Evolutionary conservation across 2,888 invertebrate genomes (phyloP).

Genomic region (Campoplex nolae): DNA sequence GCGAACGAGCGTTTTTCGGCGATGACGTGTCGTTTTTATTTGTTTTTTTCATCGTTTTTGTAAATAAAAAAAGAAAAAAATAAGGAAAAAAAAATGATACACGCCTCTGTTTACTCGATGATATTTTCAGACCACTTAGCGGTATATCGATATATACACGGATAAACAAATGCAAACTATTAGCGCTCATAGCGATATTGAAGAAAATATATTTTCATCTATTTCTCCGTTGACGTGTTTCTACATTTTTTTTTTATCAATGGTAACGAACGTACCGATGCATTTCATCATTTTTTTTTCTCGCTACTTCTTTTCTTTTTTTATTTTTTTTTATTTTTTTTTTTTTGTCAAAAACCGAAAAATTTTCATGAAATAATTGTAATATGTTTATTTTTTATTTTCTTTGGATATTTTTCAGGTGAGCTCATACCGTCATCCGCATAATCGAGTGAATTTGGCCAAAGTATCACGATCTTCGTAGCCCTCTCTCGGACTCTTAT

Average conservation of each 20-base stretch:
- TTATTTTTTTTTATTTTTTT: too few relatives aligned
- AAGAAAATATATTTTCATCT: constrained; percentile 11
- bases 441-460: constrained; percentile 68
- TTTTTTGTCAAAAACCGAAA: background rate
- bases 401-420: constrained; percentile 66
- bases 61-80: background rate
- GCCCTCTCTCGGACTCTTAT: constrained; percentile 64
- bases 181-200: constrained; percentile 1
- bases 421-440: constrained; percentile 69
- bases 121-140: constrained; percentile 56
- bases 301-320: background rate
- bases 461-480: constrained; percentile 63
- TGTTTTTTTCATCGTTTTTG: constrained; percentile 29
- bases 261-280: background rate
- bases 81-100: constrained; percentile 29
- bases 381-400: constrained; percentile 24
- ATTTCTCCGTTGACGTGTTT: background rate
- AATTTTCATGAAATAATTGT: background rate
- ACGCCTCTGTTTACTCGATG: constrained; percentile 53
- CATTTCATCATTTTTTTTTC: background rate
- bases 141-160: constrained; percentile 36
- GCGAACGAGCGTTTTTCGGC: constrained; percentile 42
- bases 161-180: constrained; percentile 23
- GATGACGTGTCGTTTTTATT: constrained; percentile 23
- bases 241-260: background rate